Percentiles rank a stretch among this genome's conserved stretches.
Conservation (phyloP, 2,113 vertebrate genomes). For the Mesembrinibis cayennensis region DNA sequence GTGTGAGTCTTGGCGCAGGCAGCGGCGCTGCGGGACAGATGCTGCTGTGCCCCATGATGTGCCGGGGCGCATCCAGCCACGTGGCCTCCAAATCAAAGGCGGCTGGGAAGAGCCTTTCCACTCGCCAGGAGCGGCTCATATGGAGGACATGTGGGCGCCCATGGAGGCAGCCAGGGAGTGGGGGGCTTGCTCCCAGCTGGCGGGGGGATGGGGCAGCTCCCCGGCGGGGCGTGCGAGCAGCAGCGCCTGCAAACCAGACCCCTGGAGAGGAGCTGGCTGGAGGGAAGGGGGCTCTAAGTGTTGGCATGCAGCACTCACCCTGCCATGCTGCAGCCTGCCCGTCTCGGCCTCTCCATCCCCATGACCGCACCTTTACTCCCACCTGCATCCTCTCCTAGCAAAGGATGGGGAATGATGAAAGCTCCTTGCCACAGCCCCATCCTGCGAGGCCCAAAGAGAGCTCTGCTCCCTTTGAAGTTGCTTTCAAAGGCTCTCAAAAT, state of each 20-base stretch:
- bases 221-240: rapidly evolving
- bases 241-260: background rate
- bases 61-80: background rate
- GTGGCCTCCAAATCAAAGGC: background rate
- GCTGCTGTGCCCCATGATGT: background rate
- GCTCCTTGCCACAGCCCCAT: slow-evolving; percentile 8
- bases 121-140: background rate
- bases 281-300: background rate
- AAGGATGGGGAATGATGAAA: slow-evolving; percentile 26
- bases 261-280: background rate
- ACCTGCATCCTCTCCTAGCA: background rate
- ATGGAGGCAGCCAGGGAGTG: background rate
- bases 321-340: background rate
- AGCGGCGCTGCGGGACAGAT: background rate
- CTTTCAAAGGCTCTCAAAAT: slow-evolving; percentile 39
- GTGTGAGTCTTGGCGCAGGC: background rate
- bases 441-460: slow-evolving; percentile 33
- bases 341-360: background rate
- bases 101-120: background rate
- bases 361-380: background rate
- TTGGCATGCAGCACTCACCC: background rate
- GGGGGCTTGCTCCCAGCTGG: background rate
- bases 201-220: background rate
- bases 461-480: slow-evolving; percentile 59
- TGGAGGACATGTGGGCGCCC: background rate